Base-by-base conservation (phyloP, 2,113 vertebrate species). In the Oryzias curvinotus region DNA sequence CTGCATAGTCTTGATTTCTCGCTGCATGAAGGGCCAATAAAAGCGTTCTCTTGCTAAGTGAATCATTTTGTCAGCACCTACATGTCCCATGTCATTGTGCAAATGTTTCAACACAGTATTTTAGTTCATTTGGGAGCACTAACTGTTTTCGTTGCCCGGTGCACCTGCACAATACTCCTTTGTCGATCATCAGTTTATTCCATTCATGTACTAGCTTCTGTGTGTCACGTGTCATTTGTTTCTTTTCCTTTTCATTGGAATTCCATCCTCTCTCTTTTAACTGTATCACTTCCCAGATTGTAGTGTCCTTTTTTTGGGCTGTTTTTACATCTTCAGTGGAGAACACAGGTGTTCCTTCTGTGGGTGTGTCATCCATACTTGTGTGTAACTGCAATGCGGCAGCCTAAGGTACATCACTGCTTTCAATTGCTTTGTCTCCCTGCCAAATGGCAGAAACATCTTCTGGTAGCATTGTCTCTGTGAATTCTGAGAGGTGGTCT, bases 191-290 rank as follows among this genome's bases (percentile, higher is more conserved):
- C 1, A 41, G 28, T 57, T 44, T 57, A 43, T 62, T 65, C 52
- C 61, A 75, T 59, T 75, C 65, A 61, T 71, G 53, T 19, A 67
- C 2, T 2, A 66, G 50, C 55, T 68, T 71, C 13, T 13, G 28
- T 57, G 58, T 77, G 0, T 58, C 42, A 26, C 4, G 23, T 58
- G 13, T 19, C 49, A 72, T 58, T 52, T 56, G 43, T 49, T 44
- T 51, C 10, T 71, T 67, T 0, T 58, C 63, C 52, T 71, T 68
- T 1, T 46, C 16, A 8, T 68, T 48, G 0, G 58, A 49, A 36
- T 16, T 60, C 62, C 62, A 66, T 23, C 54, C 42, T 15, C 1
- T 51, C 3, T 28, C 47, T 21, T 69, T 73, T 1, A 69, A 14
- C 4, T 52, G 30, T 0, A 78, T 62, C 52, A 66, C 57, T 13